Percentiles rank a stretch among this genome's conserved stretches.
These are phyloP conservation scores for Calameuta pallipes DNA, from an alignment of 2,888 invertebrate species.

Conservation along the genomic window DNA sequence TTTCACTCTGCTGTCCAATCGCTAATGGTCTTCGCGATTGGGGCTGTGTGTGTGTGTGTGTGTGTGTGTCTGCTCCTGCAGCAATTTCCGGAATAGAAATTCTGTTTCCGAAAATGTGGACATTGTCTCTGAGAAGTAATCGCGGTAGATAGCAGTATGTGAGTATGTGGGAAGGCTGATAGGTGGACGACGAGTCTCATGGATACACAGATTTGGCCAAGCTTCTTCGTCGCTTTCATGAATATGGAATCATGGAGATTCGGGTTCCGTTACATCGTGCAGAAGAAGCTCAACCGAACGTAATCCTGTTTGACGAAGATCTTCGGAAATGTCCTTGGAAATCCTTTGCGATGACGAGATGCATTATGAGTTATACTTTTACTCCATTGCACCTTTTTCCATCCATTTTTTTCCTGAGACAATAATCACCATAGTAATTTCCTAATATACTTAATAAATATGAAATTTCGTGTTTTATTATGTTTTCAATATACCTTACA, in stretches of 20 bases:
- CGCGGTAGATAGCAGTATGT: not conserved
- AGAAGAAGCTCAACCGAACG: slow-evolving; percentile 38
- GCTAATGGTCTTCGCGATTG: not conserved
- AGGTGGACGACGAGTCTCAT: not conserved
- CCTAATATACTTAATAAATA: not conserved
- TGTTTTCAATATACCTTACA: not conserved
- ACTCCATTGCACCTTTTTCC: not conserved
- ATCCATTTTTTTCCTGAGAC: not conserved
- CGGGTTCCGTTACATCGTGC: slow-evolving; percentile 27
- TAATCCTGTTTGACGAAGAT: slow-evolving; percentile 41
- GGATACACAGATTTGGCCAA: slow-evolving; percentile 12
- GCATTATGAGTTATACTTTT: not conserved
- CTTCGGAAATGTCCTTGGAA: slow-evolving; percentile 31
- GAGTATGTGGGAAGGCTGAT: not conserved
- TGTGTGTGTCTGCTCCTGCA: not conserved
- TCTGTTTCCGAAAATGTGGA: not conserved
- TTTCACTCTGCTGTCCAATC: not conserved
- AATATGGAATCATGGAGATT: slow-evolving; percentile 42
- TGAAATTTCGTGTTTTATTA: not conserved
- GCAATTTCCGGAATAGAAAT: not conserved
- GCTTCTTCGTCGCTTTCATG: slow-evolving; percentile 39
- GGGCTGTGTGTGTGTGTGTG: not conserved
- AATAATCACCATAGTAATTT: not conserved
- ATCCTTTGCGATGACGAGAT: not conserved
- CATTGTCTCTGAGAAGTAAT: not conserved